These are phyloP conservation scores for Enteromius afrohamiltoni DNA, from an alignment of 2,797 vertebrate species.

Conservation along the genomic window DNA sequence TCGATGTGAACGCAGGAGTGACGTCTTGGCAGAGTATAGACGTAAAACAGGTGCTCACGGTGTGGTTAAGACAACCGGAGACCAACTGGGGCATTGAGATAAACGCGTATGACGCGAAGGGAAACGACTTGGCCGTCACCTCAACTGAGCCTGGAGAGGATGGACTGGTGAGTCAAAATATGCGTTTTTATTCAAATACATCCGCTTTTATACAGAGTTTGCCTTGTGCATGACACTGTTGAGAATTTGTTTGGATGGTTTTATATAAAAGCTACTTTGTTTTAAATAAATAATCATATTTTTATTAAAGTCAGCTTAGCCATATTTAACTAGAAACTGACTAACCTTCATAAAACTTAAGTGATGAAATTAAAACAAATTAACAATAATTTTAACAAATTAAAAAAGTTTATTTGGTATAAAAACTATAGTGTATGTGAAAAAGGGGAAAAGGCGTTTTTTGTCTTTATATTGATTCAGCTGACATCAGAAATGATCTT, in stretches of 20 bases:
- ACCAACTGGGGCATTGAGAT: constrained; percentile 99
- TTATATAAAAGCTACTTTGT: not conserved
- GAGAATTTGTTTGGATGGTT: not conserved
- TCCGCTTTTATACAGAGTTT: not conserved
- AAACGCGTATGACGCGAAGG: constrained; percentile 91
- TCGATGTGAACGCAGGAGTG: constrained; percentile 89
- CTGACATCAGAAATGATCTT: not conserved
- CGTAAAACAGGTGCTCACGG: constrained; percentile 93
- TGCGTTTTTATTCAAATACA: not conserved
- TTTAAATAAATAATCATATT: not conserved
- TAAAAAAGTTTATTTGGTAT: not conserved
- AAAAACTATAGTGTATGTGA: not conserved
- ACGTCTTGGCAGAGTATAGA: constrained; percentile 98
- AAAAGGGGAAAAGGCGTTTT: not conserved
- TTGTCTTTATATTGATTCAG: not conserved
- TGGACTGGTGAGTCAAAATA: constrained; percentile 87
- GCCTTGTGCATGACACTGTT: no score
- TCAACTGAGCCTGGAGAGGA: constrained; percentile 88
- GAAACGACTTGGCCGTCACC: constrained; percentile 91
- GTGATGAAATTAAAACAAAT: not conserved
- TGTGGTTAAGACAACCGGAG: constrained; percentile 97
- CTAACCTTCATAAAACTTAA: not conserved
- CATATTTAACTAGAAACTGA: not conserved
- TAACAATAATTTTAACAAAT: no score
- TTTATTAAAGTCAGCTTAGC: not conserved